Conservation (phyloP, 2,888 invertebrate genomes). For the Plusia festucae region DNA sequence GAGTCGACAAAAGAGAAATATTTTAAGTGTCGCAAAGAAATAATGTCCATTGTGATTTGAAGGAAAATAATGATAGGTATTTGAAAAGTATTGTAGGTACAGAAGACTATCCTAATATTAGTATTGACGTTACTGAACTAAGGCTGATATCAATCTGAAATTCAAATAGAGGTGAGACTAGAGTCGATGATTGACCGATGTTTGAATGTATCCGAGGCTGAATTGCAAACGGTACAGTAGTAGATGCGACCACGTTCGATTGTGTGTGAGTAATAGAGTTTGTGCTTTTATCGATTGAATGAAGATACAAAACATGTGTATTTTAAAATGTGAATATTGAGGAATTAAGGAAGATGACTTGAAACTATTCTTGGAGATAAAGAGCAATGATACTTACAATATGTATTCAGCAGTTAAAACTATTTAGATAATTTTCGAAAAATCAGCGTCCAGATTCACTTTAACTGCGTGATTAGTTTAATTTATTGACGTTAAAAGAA, state of each 20-base stretch:
- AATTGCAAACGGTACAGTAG: neutral
- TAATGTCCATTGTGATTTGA: slow-evolving; percentile 17
- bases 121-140: neutral
- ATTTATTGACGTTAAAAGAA: slow-evolving; percentile 20
- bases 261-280: slow-evolving; percentile 5
- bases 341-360: neutral
- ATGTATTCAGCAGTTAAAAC: too few relatives aligned
- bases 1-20: slow-evolving; percentile 26
- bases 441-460: neutral
- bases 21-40: slow-evolving; percentile 29
- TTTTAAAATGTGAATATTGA: too few relatives aligned
- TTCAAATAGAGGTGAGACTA: slow-evolving; percentile 16
- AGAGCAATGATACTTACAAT: too few relatives aligned
- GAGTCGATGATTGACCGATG: slow-evolving; percentile 29
- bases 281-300: neutral
- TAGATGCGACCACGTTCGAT: neutral
- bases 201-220: slow-evolving; percentile 13
- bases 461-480: slow-evolving; percentile 16
- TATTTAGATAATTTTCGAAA: too few relatives aligned
- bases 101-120: neutral
- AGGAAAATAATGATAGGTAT: slow-evolving; percentile 6
- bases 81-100: neutral
- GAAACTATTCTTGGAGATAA: too few relatives aligned
- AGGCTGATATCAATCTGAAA: slow-evolving; percentile 15
- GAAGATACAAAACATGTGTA: neutral